Evolutionary conservation across 2,113 vertebrate genomes (phyloP), one percentile per base, ranked within the genome.

Genomic region (Thunnus thynnus): DNA sequence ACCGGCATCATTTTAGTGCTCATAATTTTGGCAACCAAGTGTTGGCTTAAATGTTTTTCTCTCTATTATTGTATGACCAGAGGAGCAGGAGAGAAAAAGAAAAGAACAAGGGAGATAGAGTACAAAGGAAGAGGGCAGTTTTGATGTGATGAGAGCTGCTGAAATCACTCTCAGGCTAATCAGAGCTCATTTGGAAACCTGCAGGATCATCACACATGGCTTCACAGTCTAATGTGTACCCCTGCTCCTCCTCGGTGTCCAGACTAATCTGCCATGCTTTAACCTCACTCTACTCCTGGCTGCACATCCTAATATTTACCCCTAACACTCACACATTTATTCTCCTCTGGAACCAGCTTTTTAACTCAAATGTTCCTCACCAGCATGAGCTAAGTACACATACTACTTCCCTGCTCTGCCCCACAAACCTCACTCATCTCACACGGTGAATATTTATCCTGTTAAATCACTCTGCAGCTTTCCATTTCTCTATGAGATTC

Each of bases 141-240:
- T 85, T 65, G 56, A 87, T 87, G 79, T 87, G 65, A 83, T 30
- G 90, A 77, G 93, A 90, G 91, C 88, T 73, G 86, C 90, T 93
- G 84, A 90, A 92, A 94, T 95, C 94, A 91, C 80, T 92, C 86
- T 86, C 80, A 55, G 76, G 83, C 77, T 93, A 91, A 93, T 94
- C 92, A 89, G 85, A 88, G 86, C 87, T 90, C 84, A 91, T 92
- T 91, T 92, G 65, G 78, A 86, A 92, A 86, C 81, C 89, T 91
- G 91, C 90, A 87, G 89, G 86, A 91, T 92, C 89, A 91, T 90
- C 90, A 90, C 86, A 91, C 93, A 90, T 92, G 89, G 85, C 86
- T 91, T 89, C 86, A 89, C 91, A 74, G 77, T 69, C 77, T 92
- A 90, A 92, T 91, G 84, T 85, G 86, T 84, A 80, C 80, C 87